Conservation (phyloP, 2,888 invertebrate species). For the Amphipyra tragopoginis region DNA sequence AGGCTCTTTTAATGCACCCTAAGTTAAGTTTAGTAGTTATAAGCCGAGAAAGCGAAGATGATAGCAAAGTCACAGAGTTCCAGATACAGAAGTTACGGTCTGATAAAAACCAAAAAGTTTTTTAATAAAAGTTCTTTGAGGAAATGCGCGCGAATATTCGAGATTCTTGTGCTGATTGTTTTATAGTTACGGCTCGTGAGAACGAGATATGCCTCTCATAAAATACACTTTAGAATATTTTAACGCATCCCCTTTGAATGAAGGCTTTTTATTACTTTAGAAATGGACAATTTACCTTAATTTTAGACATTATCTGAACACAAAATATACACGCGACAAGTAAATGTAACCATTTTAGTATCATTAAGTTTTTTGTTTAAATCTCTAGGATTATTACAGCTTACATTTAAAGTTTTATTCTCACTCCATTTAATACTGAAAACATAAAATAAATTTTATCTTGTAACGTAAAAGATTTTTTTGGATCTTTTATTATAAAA, state of each 20-base stretch:
- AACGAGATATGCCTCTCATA: constrained; percentile 42
- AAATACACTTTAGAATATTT: constrained; percentile 47
- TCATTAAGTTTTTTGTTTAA: constrained; percentile 30
- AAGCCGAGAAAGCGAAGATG: background rate
- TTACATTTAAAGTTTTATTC: constrained; percentile 26
- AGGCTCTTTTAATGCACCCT: no score
- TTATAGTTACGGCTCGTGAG: constrained; percentile 44
- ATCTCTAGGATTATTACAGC: constrained; percentile 35
- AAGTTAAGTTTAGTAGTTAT: no score
- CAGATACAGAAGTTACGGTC: constrained; percentile 32
- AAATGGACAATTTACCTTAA: constrained; percentile 18
- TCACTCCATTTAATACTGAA: constrained; percentile 37
- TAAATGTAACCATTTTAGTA: constrained; percentile 24
- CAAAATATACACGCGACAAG: constrained; percentile 14
- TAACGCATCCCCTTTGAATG: constrained; percentile 12
- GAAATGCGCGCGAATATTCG: constrained; percentile 39
- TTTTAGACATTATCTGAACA: constrained; percentile 5
- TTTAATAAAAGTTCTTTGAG: constrained; percentile 51
- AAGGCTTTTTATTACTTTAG: constrained; percentile 26
- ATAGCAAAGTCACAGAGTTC: constrained; percentile 18
- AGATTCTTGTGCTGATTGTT: constrained; percentile 51
- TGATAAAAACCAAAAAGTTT: constrained; percentile 49
- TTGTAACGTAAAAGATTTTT: constrained; percentile 36
- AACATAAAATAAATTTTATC: constrained; percentile 36
- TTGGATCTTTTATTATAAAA: constrained; percentile 57